Base-by-base conservation (phyloP, 2,888 invertebrate species). In the Apotomis capreana region DNA sequence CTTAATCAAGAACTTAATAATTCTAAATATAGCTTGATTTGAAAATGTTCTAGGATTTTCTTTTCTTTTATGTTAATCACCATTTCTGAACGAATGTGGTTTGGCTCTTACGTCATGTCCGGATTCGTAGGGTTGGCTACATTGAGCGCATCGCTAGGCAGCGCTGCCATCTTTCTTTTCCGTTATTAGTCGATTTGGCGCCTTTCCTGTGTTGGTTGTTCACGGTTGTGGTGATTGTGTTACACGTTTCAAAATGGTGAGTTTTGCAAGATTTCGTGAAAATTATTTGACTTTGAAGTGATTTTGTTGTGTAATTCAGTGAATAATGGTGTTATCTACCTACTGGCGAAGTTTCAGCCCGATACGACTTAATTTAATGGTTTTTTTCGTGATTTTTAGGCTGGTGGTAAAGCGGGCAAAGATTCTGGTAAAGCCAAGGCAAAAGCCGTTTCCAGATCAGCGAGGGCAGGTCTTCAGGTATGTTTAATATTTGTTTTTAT, bases 331-430 rank as follows among this genome's bases (percentile, higher is more conserved):
- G 86, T 91, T 79, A 81, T 85, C 83, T 85, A 87, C 81, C 67
- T 84, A 83, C 94, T 95, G 93, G 89, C 94, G 81, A 94, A 95
- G 90, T 95, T 95, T 94, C 91, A 93, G 84, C 84, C 74, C 76
- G 78, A 93, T 93, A 92, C 83, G 90, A 92, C 84, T 76, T 89
- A 94, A 94, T 92, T 94, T 94, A 94, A 94, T 87, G 78, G 86
- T 87, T 79, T 89, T 93, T 92, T 92, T 89, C 85, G 83, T 84
- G 82, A 89, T 92, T 95, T 95, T 89, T 94, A 97, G 99, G 99
- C 99, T 95, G 99, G 99, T 92, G 99, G 99, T 90, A 99, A 99
- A 97, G 99, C 99, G 94, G 99, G 99, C 87, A 99, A 99, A 95
- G 99, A 99, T 95, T 99, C 99, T 78, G 99, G 99, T 87, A 99